phyloP scores from a whole-genome alignment of 2,797 vertebrate species.

The Choloepus didactylus region DNA sequence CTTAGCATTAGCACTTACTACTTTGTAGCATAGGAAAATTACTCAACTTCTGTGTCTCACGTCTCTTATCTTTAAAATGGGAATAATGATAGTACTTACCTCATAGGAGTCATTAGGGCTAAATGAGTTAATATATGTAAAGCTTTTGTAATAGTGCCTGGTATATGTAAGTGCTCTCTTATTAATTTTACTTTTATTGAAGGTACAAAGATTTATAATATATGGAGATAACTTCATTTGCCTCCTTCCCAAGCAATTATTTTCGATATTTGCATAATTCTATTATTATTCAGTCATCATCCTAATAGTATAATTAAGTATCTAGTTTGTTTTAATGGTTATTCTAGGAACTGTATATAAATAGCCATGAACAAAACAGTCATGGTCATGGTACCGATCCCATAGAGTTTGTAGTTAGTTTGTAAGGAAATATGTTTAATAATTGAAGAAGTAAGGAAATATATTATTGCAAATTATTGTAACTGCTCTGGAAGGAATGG shows the following conservation, averaged over 20 bases:
- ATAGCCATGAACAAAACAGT: not conserved
- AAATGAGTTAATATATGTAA: not conserved
- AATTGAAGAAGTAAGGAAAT: not conserved
- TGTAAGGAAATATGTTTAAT: not conserved
- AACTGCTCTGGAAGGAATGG: not conserved
- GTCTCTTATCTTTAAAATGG: not conserved
- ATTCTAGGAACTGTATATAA: not conserved
- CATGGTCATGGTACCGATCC: not conserved
- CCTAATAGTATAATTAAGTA: not conserved
- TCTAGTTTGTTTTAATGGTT: not conserved
- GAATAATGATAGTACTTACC: not conserved
- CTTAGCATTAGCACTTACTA: not conserved
- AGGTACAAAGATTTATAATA: not conserved
- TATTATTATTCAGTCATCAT: not conserved
- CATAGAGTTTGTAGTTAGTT: not conserved
- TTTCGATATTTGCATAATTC: not conserved
- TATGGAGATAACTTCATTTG: not conserved
- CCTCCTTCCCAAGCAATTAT: not conserved
- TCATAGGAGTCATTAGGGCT: not conserved
- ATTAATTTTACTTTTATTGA: not conserved
- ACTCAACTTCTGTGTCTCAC: not conserved
- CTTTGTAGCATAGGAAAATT: not conserved
- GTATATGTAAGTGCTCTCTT: not conserved
- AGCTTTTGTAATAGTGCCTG: not conserved
- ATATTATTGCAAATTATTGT: not conserved